Evolutionary conservation across 2,797 vertebrate genomes (phyloP).

Genomic region (Macropodus opercularis): DNA sequence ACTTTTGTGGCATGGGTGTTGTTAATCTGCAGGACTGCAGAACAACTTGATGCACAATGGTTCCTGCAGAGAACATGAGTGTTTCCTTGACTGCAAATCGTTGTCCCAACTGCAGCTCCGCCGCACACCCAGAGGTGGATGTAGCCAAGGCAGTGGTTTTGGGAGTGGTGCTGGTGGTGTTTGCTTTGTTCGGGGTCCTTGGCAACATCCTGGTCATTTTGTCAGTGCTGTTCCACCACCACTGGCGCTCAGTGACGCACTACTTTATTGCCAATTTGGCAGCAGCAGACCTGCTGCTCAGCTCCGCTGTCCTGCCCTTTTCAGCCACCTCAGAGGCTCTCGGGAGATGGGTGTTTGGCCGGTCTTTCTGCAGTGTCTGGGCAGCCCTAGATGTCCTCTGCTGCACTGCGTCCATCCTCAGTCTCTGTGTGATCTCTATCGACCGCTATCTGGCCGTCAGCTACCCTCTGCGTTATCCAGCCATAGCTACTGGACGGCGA

Average conservation of each 20-base stretch:
- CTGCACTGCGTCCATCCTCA: conserved; percentile 86
- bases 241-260: conserved; percentile 82
- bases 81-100: conserved; percentile 31
- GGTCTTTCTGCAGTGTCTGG: conserved; percentile 80
- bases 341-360: conserved; percentile 82
- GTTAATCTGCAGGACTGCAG: conserved; percentile 10
- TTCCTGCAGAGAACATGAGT: conserved; percentile 66
- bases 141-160: conserved; percentile 72
- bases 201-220: conserved; percentile 85
- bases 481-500: conserved; percentile 72
- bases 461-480: conserved; percentile 80
- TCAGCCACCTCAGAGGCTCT: conserved; percentile 79
- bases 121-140: conserved; percentile 55
- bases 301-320: conserved; percentile 81
- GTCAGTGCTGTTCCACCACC: conserved; percentile 78
- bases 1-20: conserved; percentile 30
- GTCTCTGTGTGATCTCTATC: conserved; percentile 83
- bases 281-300: conserved; percentile 81
- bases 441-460: conserved; percentile 83
- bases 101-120: conserved; percentile 77
- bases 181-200: conserved; percentile 80
- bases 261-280: conserved; percentile 85
- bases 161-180: conserved; percentile 74
- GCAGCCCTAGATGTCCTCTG: conserved; percentile 83
- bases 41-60: conserved; percentile 44